Conservation (phyloP, 2,888 invertebrate species). For the Caenorhabditis panamensis region DNA sequence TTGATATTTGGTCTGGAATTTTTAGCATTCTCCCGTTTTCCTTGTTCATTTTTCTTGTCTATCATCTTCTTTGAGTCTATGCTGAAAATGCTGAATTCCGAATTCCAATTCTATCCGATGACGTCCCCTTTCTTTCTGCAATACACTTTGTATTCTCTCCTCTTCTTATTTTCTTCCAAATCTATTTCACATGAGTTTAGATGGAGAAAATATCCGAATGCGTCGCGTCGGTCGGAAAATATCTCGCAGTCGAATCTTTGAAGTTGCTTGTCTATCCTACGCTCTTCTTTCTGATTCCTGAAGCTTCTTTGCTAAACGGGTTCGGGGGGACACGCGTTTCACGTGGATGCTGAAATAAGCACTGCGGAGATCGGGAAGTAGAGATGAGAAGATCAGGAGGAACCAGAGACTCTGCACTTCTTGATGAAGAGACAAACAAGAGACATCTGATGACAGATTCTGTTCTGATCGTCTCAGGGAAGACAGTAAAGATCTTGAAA, state of each 20-base stretch:
- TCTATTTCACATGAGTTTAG: not conserved
- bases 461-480: no score
- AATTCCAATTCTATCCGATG: no score
- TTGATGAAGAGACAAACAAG: no score
- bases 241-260: conserved; percentile 12
- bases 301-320: conserved; percentile 6
- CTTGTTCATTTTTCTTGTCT: not conserved
- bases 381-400: conserved; percentile 1
- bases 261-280: not conserved
- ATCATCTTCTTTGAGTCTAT: not conserved
- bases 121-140: no score
- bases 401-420: not conserved
- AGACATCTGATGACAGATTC: no score
- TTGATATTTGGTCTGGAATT: not conserved
- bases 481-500: no score
- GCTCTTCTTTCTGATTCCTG: not conserved
- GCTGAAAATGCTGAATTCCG: no score
- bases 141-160: not conserved
- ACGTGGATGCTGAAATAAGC: not conserved
- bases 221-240: not conserved
- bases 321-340: not conserved
- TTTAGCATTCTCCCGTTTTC: not conserved
- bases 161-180: not conserved
- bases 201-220: conserved; percentile 1
- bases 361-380: not conserved